phyloP scores from a whole-genome alignment of 1,140 invertebrate species.

The Sinonovacula constricta region DNA sequence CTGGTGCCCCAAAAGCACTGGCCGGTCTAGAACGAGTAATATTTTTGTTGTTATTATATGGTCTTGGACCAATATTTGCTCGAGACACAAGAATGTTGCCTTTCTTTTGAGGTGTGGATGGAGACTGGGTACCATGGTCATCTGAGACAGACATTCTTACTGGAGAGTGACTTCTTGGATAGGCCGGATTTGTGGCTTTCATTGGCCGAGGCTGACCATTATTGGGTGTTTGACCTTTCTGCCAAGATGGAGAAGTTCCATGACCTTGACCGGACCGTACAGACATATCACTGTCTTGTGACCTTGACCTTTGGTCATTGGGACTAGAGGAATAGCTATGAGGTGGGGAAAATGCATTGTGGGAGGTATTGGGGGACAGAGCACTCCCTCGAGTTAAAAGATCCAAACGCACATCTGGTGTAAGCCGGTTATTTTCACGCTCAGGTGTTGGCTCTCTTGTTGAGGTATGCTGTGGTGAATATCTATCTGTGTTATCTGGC shows the following conservation, averaged over 20 bases:
- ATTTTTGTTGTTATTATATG: constrained; percentile 28
- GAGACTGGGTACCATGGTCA: neutral
- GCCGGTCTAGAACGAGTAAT: constrained; percentile 27
- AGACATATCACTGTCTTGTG: constrained; percentile 43
- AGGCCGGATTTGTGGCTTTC: constrained; percentile 37
- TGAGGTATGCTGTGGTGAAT: constrained; percentile 23
- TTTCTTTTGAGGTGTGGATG: constrained; percentile 31
- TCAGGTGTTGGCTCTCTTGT: constrained; percentile 9
- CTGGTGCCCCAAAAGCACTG: constrained; percentile 46
- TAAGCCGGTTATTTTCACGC: constrained; percentile 44
- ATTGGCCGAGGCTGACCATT: constrained; percentile 27
- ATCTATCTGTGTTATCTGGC: neutral
- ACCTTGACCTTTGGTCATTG: constrained; percentile 33
- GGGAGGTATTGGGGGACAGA: constrained; percentile 18
- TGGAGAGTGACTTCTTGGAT: constrained; percentile 28
- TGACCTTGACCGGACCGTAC: constrained; percentile 34
- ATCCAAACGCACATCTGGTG: constrained; percentile 41
- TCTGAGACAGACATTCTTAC: constrained; percentile 9
- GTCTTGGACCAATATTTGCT: constrained; percentile 22
- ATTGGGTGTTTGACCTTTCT: constrained; percentile 11
- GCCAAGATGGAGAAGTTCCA: constrained; percentile 26
- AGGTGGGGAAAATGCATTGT: constrained; percentile 5
- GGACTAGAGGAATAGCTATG: constrained; percentile 51
- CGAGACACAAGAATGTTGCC: constrained; percentile 46
- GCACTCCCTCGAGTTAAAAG: constrained; percentile 35